phyloP scores from a whole-genome alignment of 1,140 invertebrate genomes.

The Trichonephila clavata region DNA sequence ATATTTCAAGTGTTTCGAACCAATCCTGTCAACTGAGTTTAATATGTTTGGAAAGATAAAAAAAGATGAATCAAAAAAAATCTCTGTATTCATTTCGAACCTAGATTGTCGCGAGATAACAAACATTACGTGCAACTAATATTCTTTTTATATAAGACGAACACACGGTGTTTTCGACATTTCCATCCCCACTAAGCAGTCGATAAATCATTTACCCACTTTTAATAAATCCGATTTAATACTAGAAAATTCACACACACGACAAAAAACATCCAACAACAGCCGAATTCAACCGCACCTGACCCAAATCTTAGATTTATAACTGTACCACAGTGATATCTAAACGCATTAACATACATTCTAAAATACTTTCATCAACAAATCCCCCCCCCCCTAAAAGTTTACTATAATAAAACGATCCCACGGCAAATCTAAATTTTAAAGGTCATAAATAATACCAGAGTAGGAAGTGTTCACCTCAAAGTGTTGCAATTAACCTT shows the following conservation, averaged over 20 bases:
- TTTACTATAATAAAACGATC: background rate
- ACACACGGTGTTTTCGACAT: no score
- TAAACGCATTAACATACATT: background rate
- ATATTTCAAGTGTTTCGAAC: no score
- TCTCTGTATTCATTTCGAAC: no score
- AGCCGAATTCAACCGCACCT: no score
- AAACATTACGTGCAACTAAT: no score
- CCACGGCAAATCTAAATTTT: background rate
- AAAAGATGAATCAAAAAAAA: no score
- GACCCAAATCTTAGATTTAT: background rate
- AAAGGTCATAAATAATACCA: constrained; percentile 26
- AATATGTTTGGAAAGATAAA: no score
- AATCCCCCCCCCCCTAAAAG: background rate
- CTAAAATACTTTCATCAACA: background rate
- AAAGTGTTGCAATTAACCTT: background rate
- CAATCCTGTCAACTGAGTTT: no score
- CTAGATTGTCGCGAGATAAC: no score
- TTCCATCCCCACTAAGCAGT: no score
- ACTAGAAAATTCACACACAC: background rate
- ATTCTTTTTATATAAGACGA: no score
- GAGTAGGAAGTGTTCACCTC: background rate
- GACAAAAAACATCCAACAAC: background rate
- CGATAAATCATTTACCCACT: background rate
- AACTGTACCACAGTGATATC: background rate
- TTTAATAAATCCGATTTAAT: background rate